These are phyloP conservation scores for Lucilia cuprina DNA, from an alignment of 1,140 invertebrate species.

Conservation along the genomic window DNA sequence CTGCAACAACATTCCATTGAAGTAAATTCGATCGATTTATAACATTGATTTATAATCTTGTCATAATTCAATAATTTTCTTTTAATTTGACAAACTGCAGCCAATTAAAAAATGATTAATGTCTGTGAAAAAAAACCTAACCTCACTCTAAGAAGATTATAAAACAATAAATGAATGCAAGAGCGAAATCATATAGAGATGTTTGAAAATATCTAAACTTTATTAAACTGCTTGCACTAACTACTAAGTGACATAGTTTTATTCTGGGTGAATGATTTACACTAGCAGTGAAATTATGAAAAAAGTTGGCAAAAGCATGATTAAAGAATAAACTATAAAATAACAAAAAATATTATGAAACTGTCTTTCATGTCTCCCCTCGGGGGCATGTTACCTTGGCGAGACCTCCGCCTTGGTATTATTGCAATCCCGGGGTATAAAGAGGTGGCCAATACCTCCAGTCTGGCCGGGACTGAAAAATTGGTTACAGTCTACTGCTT, in stretches of 20 bases:
- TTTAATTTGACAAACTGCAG: constrained; percentile 26
- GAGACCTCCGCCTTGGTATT: too few relatives aligned
- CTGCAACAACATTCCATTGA: background rate
- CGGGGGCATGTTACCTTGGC: too few relatives aligned
- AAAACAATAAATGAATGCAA: background rate
- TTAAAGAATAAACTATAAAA: too few relatives aligned
- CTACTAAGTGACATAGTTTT: background rate
- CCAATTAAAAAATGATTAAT: constrained; percentile 27
- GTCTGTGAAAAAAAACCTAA: background rate
- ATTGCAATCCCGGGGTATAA: too few relatives aligned
- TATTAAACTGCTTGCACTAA: background rate
- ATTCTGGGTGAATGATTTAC: background rate
- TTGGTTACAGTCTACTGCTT: too few relatives aligned
- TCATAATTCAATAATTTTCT: constrained; percentile 26
- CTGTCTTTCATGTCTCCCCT: too few relatives aligned
- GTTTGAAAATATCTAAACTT: background rate
- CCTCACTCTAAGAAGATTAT: background rate
- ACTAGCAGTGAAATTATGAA: too few relatives aligned
- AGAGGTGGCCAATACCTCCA: too few relatives aligned
- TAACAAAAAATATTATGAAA: too few relatives aligned
- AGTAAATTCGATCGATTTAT: background rate
- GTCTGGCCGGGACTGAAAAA: too few relatives aligned
- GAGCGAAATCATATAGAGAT: background rate
- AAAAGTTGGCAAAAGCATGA: too few relatives aligned
- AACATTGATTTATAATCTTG: constrained; percentile 33